A percentile compares a stretch with the other conserved stretches of the same genome.
These are phyloP conservation scores for Acanthurus leucopareius DNA, from an alignment of 2,797 vertebrate genomes.

Conservation along the genomic window DNA sequence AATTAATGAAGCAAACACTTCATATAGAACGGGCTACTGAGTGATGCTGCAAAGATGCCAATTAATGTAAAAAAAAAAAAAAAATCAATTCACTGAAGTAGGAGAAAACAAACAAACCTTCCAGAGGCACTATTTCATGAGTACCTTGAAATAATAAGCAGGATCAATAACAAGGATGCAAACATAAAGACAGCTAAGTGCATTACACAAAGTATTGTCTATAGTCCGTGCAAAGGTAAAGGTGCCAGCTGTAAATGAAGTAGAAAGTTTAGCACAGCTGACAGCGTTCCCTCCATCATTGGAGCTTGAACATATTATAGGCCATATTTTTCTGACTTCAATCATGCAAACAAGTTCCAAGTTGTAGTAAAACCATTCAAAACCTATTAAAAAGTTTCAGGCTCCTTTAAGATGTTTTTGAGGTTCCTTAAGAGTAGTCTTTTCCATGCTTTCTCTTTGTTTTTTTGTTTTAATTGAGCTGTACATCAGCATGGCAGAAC, in stretches of 20 bases:
- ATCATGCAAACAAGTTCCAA: background rate
- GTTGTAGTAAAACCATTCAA: background rate
- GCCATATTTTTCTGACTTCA: background rate
- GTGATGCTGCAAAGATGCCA: slow-evolving; percentile 54
- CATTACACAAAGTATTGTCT: background rate
- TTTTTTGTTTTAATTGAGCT: slow-evolving; percentile 25
- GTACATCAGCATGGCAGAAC: slow-evolving; percentile 19
- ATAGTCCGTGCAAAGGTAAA: background rate
- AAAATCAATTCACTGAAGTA: slow-evolving; percentile 34
- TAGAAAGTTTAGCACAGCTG: background rate
- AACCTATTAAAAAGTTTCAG: background rate
- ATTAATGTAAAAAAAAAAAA: slow-evolving; percentile 25
- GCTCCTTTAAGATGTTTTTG: background rate
- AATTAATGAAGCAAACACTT: slow-evolving; percentile 76
- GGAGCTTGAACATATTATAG: background rate
- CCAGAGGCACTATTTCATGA: slow-evolving; percentile 17
- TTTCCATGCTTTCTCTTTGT: slow-evolving; percentile 5
- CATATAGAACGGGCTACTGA: slow-evolving; percentile 73
- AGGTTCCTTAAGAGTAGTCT: background rate
- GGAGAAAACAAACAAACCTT: slow-evolving; percentile 42
- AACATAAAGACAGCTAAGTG: slow-evolving; percentile 26
- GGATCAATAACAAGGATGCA: slow-evolving; percentile 14
- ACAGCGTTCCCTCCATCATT: background rate
- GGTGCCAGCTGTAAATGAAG: slow-evolving; percentile 7
- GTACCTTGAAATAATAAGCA: slow-evolving; percentile 21